Percentiles rank a stretch among this genome's conserved stretches.
These are phyloP conservation scores for Phataginus tetradactyla DNA, from an alignment of 2,797 vertebrate genomes.

Conservation along the genomic window DNA sequence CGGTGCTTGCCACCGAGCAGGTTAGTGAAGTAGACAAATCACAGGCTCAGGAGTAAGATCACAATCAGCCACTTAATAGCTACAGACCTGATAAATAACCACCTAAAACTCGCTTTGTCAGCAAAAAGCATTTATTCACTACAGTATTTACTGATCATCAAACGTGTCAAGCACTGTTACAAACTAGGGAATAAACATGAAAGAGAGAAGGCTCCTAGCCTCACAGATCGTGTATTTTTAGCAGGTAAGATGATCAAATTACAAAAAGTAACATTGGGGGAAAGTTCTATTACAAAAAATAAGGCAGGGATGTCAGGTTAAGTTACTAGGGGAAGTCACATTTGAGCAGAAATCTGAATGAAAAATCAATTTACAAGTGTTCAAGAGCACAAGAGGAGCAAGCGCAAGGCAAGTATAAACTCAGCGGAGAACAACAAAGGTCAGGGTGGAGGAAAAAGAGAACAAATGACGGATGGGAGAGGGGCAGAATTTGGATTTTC, in stretches of 20 bases:
- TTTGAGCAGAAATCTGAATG: neutral
- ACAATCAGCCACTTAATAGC: neutral
- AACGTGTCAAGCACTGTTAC: neutral
- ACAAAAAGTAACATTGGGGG: neutral
- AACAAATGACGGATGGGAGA: neutral
- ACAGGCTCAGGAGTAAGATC: neutral
- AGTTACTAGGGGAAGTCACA: neutral
- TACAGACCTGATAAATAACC: neutral
- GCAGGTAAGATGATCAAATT: neutral
- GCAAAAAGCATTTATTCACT: neutral
- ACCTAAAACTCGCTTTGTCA: neutral
- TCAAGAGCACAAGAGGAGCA: neutral
- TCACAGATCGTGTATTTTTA: neutral
- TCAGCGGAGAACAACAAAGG: neutral
- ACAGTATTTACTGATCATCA: neutral
- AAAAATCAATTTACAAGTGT: neutral
- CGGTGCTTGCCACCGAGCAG: neutral
- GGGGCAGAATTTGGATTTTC: neutral
- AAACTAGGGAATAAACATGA: neutral
- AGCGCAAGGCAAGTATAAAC: neutral
- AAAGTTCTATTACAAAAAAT: neutral
- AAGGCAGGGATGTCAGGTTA: neutral
- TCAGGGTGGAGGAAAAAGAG: neutral
- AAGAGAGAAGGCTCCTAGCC: neutral
- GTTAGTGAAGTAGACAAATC: neutral